Evolutionary conservation across 2,113 vertebrate genomes (phyloP), one percentile per base, ranked within the genome.

Genomic region (Myotis davidii): DNA sequence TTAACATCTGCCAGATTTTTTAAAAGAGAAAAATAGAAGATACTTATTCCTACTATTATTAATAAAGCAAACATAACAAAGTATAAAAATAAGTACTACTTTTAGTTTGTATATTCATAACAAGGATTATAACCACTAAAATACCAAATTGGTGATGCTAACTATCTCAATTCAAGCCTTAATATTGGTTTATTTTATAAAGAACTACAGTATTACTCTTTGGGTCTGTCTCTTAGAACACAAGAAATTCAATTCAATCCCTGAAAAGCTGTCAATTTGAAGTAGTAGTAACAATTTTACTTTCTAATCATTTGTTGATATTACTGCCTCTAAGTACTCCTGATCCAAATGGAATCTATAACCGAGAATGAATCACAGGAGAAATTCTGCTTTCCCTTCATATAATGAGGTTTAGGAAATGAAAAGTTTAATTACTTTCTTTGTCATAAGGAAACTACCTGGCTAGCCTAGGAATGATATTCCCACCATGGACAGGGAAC

Each of bases 1-100:
- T 99, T 96, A 99, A 98, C 97, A 99, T 99, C 99, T 99, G 97
- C 42, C 67, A 96, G 96, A 95, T 96, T 96, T 90, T 97, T 39
- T 45, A 92, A 84, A 8, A 91, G 12, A 88, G 21, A 94, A 97
- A 82, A 90, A 72, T 37, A 5, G 39, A 91, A 84, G 5, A 76
- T 50, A 84, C 3, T 85, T 92, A 84, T 6, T 89, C 16, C 72
- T 87, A 78, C 20, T 67, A 77, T 48, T 77, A 87, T 48, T 67
- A 87, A 94, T 9, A 88, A 90, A 76, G 88, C 27, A 93, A 85
- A 92, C 27, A 94, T 0, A 91, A 50, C 8, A 81, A 85, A 82
- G 25, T 59, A 79, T 32, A 85, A 88, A 95, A 81, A 93, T 69
- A 91, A 90, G 13, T 73, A 59, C 27, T 85, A 45, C 5, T 73